phyloP scores from a whole-genome alignment of 2,797 vertebrate genomes.

The Gastrophryne carolinensis region DNA sequence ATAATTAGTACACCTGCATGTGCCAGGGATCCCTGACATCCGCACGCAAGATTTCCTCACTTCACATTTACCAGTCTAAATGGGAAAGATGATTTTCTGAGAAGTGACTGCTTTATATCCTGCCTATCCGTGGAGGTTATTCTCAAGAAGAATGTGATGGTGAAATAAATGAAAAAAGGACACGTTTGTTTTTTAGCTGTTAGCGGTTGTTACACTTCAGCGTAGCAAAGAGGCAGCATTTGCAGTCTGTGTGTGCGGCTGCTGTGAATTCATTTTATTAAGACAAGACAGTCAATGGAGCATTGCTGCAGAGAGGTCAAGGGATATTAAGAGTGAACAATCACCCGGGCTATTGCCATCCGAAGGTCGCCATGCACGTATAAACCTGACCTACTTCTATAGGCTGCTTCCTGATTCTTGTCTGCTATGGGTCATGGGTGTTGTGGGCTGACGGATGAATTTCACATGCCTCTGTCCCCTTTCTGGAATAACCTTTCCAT shows the following conservation, averaged over 20 bases:
- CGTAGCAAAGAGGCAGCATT: too few relatives aligned
- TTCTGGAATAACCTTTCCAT: conserved; percentile 30
- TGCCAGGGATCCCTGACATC: conserved; percentile 34
- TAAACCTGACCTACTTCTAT: conserved; percentile 3
- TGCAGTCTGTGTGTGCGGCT: neutral
- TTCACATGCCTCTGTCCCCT: conserved; percentile 11
- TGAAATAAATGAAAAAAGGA: neutral
- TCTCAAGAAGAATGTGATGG: neutral
- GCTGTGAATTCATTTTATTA: conserved; percentile 25
- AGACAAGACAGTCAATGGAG: neutral
- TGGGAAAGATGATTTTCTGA: conserved; percentile 1
- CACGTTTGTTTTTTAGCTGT: neutral
- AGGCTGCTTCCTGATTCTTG: conserved; percentile 9
- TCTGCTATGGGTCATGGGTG: conserved; percentile 25
- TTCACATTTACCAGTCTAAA: conserved; percentile 21
- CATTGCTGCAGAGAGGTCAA: conserved; percentile 13
- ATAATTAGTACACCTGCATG: conserved; percentile 37
- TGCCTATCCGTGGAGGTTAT: neutral
- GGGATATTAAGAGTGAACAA: conserved; percentile 31
- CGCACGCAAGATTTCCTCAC: conserved; percentile 17
- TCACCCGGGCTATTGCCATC: conserved; percentile 26
- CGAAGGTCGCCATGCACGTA: conserved; percentile 22
- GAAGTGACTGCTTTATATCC: neutral
- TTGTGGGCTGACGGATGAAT: conserved; percentile 33
- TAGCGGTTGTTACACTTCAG: conserved; percentile 2